Evolutionary conservation across 2,888 invertebrate species (phyloP), one percentile per base, ranked within the genome.

Genomic region (Venustoraphidia nigricollis): DNA sequence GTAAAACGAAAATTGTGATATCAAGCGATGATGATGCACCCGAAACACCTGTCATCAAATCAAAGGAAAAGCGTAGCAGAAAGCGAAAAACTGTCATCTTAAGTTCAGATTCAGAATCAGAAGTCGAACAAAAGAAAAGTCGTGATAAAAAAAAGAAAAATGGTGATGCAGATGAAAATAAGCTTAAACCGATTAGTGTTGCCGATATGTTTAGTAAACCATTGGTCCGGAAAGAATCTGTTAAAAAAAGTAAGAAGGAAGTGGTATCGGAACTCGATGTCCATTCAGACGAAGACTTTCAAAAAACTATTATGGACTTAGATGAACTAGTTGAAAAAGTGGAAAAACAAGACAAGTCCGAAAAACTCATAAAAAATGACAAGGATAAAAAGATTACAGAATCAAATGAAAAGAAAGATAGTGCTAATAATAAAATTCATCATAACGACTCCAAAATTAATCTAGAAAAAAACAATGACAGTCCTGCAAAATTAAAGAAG

Each of bases 231-330:
- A 51, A 50, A 51, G 51, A 49, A 52, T 42, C 52, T 53, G 49
- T 39, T 45, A 47, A 52, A 48, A 52, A 58, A 34, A 58, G 60
- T 47, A 55, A 58, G 10, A 59, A 59, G 41, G 54, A 59, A 13
- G 55, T 59, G 44, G 40, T 49, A 34, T 52, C 61, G 34, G 65
- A 69, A 53, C 55, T 66, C 14, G 69, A 77, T 34, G 71, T 77
- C 55, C 81, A 81, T 60, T 72, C 75, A 57, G 76, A 83, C 66
- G 77, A 79, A 35, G 78, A 81, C 49, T 87, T 89, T 65, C 79
- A 79, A 57, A 72, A 76, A 56, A 81, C 81, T 13, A 65, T 86
- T 11, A 59, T 75, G 52, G 75, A 80, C 59, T 62, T 85, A 50
- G 84, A 85, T 66, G 73, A 72, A 51, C 62, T 67, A 41, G 50